A percentile compares a stretch with the other conserved stretches of the same genome.
These are phyloP conservation scores for Recurvirostra avosetta DNA, from an alignment of 2,113 vertebrate genomes.

Conservation along the genomic window DNA sequence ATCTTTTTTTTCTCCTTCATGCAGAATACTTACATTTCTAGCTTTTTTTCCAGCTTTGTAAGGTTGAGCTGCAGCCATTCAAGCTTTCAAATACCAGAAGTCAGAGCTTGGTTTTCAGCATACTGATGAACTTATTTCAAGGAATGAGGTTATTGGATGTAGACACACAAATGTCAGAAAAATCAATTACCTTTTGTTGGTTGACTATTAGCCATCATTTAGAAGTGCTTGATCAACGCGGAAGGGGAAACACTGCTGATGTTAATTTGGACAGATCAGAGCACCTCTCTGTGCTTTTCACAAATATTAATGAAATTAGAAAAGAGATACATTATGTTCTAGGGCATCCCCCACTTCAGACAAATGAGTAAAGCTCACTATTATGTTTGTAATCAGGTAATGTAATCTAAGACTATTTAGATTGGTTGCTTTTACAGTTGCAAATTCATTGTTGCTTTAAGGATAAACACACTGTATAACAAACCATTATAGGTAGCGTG, in stretches of 20 bases:
- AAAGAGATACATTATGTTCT: neutral
- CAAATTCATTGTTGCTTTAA: neutral
- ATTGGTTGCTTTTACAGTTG: neutral
- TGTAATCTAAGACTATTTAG: neutral
- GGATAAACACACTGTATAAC: neutral
- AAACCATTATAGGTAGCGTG: accelerated
- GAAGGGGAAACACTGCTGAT: slow-evolving; percentile 3
- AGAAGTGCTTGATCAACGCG: neutral
- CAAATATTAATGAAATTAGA: neutral
- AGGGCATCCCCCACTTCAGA: neutral
- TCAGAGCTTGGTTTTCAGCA: neutral
- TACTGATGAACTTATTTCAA: slow-evolving; percentile 30
- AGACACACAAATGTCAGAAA: slow-evolving; percentile 54
- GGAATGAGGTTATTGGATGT: slow-evolving; percentile 19
- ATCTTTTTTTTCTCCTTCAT: neutral
- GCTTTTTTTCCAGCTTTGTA: neutral
- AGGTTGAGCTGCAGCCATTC: neutral
- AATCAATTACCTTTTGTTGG: slow-evolving; percentile 54
- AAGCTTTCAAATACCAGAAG: neutral
- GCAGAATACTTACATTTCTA: neutral
- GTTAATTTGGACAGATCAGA: neutral
- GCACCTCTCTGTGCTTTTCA: neutral
- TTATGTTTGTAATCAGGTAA: neutral
- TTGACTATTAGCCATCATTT: slow-evolving; percentile 14
- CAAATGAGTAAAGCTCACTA: neutral